Base-by-base conservation (phyloP, 1,140 invertebrate species). In the Drosophila bocki region DNA sequence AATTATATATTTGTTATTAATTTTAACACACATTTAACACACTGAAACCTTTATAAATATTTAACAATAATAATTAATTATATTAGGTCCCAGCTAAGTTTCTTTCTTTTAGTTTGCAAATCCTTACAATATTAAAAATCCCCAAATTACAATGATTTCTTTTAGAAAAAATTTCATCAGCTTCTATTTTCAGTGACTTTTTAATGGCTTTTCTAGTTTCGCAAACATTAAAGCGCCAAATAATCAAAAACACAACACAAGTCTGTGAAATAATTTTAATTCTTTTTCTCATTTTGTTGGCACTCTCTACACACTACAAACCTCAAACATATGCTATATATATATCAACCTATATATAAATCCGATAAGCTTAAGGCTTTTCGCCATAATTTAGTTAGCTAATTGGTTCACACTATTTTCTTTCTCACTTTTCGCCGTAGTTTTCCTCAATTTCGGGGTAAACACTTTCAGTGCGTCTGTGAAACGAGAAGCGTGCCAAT, bases 401-500 rank as follows among this genome's bases (percentile, higher is more conserved):
- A 88, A 88, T 88, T 88, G 85, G 85, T 65, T 88, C 80, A 84
- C 84, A 88, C 74, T 58, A 54, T 69, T 80, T 80, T 65, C 65
- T 58, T 51, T 17, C 17, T 51, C 48, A 51, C 48, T 51, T 17
- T 51, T 39, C 42, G 13, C 39, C 47, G 62, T 70, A 70, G 54
- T 57, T 78, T 80, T 61, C 53, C 65, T 60, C 33, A 39, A 29
- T 70, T 65, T 41, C 45, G 47, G 35, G 17, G 45, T 68, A 48
- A 50, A 50, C 53, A 69, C 44, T 26, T 19, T 75, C 17, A 7
- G 53, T 56, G 26, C 58, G 9, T 79, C 44, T 48, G 47, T 54
- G 67, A 75, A 80, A 75, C 64, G 54, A 90, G 85, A 88, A 90
- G 84, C 84, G 84, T 88, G 84, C 84, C 84, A 88, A 88, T 90